A percentile compares a stretch with the other conserved stretches of the same genome.
Evolutionary conservation across 2,888 invertebrate species (phyloP).

Genomic region (Onthophagus sagittarius): DNA sequence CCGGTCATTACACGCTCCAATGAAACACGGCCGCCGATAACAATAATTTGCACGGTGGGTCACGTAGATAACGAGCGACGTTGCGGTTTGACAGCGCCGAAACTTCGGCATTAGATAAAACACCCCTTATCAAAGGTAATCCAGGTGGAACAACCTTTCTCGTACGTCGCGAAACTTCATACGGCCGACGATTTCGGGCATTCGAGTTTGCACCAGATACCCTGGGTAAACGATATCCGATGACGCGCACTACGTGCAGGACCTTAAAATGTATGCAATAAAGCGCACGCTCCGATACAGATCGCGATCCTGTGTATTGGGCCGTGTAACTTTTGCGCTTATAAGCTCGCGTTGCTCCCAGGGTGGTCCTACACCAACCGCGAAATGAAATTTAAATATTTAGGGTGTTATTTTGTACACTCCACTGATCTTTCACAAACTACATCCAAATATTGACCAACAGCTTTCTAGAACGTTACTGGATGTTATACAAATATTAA

Average conservation of each 20-base stretch:
- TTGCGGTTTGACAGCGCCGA: background rate
- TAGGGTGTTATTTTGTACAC: background rate
- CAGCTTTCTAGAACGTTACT: background rate
- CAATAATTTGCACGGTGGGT: background rate
- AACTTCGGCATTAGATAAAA: background rate
- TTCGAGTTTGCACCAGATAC: conserved; percentile 2
- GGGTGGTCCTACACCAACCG: background rate
- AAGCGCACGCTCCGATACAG: conserved; percentile 3
- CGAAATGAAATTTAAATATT: background rate
- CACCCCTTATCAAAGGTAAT: background rate
- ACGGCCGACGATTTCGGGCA: conserved; percentile 1
- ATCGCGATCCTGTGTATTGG: background rate
- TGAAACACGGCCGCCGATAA: background rate
- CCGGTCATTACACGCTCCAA: background rate
- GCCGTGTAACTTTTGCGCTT: background rate
- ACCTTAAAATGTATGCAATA: conserved; percentile 11
- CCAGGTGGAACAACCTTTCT: background rate
- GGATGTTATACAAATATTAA: background rate
- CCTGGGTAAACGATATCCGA: conserved; percentile 2
- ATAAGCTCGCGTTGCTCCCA: background rate
- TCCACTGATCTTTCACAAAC: background rate
- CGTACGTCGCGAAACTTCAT: conserved; percentile 3
- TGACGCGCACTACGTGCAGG: conserved; percentile 2
- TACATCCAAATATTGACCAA: background rate
- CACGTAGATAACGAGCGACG: background rate